A percentile compares a stretch with the other conserved stretches of the same genome.
Conservation (phyloP, 2,113 vertebrate species). For the Eptatretus burgeri region DNA sequence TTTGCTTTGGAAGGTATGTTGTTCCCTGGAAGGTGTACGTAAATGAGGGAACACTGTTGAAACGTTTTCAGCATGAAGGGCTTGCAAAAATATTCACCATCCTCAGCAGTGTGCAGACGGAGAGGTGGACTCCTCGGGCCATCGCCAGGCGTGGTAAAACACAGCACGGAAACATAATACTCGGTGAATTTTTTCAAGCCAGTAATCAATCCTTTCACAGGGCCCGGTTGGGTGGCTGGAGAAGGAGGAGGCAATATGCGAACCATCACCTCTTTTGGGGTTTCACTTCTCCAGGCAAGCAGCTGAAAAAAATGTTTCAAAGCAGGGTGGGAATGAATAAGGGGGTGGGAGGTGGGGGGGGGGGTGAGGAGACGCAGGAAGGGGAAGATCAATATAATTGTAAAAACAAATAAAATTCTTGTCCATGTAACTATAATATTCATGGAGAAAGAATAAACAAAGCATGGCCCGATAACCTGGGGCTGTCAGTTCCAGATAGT, state of each 20-base stretch:
- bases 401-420: too few species aligned
- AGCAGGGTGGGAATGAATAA: too few species aligned
- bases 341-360: too few species aligned
- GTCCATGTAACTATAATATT: too few species aligned
- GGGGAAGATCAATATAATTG: too few species aligned
- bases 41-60: neutral
- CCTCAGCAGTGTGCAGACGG: conserved; percentile 44
- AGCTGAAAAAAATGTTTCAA: conserved; percentile 17
- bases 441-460: too few species aligned
- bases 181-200: conserved; percentile 49
- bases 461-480: too few species aligned
- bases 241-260: conserved; percentile 67
- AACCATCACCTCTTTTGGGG: conserved; percentile 22
- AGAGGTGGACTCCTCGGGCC: conserved; percentile 39
- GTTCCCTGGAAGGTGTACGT: neutral
- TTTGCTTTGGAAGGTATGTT: too few species aligned
- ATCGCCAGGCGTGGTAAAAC: conserved; percentile 69
- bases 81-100: conserved; percentile 31
- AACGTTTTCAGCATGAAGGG: rapidly evolving
- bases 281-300: conserved; percentile 37
- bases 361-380: too few species aligned
- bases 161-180: conserved; percentile 46
- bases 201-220: conserved; percentile 32
- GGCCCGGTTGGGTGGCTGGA: conserved; percentile 22
- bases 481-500: too few species aligned